A percentile compares a stretch with the other conserved stretches of the same genome.
Evolutionary conservation across 2,113 vertebrate species (phyloP).

Genomic region (Glareola pratincola): DNA sequence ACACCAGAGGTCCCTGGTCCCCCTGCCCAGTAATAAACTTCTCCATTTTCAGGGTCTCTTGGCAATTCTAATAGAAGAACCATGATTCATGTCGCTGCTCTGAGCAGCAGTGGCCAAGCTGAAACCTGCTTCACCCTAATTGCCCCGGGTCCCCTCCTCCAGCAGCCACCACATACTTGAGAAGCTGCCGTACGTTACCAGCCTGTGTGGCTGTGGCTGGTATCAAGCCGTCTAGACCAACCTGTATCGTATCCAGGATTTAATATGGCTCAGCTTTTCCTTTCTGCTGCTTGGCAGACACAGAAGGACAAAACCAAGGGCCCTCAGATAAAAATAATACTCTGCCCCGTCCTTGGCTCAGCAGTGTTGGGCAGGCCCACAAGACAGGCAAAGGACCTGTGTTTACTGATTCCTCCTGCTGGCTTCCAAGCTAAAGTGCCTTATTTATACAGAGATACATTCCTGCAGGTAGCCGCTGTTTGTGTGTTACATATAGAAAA

Average conservation of each 20-base stretch:
- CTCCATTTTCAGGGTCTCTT: neutral
- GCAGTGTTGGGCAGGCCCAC: neutral
- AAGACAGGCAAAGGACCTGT: neutral
- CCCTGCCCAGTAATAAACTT: neutral
- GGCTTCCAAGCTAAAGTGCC: neutral
- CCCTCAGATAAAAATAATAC: neutral
- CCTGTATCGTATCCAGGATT: neutral
- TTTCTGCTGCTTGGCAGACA: neutral
- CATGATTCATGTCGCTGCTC: rapidly evolving
- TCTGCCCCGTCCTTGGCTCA: neutral
- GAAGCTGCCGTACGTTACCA: neutral
- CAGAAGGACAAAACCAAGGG: neutral
- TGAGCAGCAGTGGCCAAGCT: neutral
- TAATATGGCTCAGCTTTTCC: neutral
- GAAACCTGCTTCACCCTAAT: neutral
- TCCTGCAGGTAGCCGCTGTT: neutral
- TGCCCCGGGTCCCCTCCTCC: neutral
- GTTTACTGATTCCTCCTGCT: neutral
- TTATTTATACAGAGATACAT: neutral
- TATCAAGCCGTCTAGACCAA: neutral
- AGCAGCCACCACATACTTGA: neutral
- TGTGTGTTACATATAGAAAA: neutral
- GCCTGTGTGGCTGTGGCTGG: neutral
- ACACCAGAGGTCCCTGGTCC: neutral
- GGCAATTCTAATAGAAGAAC: neutral